Conservation (phyloP, 1,140 invertebrate species). For the Alviniconcha marisindica region DNA sequence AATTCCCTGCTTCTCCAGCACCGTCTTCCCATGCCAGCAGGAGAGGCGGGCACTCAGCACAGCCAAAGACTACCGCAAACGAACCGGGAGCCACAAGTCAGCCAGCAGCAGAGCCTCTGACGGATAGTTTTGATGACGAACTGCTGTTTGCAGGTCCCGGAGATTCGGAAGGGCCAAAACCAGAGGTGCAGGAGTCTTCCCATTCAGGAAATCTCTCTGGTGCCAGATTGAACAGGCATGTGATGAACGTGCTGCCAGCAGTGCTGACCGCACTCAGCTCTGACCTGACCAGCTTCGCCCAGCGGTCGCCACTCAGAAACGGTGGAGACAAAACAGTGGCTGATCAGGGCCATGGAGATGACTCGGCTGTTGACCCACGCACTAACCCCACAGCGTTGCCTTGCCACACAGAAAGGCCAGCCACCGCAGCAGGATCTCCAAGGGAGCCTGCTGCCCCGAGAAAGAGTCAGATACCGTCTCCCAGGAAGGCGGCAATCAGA, state of each 20-base stretch:
- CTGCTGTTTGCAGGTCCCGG: constrained; percentile 57
- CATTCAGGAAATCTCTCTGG: not conserved
- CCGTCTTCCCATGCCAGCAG: not conserved
- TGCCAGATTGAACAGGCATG: constrained; percentile 40
- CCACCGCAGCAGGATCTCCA: not conserved
- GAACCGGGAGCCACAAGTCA: no score
- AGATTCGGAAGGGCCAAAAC: not conserved
- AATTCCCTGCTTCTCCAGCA: not conserved
- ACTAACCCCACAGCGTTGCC: no score
- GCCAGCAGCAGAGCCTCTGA: not conserved
- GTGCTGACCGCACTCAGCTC: constrained; percentile 64
- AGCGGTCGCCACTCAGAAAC: constrained; percentile 52
- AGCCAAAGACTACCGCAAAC: not conserved
- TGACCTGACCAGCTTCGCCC: constrained; percentile 65
- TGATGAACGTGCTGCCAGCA: constrained; percentile 55
- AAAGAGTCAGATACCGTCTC: not conserved
- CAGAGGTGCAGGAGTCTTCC: not conserved
- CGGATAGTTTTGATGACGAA: constrained; percentile 68
- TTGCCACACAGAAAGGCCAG: no score
- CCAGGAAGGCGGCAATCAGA: not conserved
- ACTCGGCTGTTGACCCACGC: no score
- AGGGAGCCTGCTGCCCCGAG: not conserved
- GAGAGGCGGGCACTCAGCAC: no score
- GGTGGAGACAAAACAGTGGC: not conserved
- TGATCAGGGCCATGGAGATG: not conserved